Evolutionary conservation across 2,113 vertebrate species (phyloP), one percentile per base, ranked within the genome.

Genomic region (Acanthisitta chloris): DNA sequence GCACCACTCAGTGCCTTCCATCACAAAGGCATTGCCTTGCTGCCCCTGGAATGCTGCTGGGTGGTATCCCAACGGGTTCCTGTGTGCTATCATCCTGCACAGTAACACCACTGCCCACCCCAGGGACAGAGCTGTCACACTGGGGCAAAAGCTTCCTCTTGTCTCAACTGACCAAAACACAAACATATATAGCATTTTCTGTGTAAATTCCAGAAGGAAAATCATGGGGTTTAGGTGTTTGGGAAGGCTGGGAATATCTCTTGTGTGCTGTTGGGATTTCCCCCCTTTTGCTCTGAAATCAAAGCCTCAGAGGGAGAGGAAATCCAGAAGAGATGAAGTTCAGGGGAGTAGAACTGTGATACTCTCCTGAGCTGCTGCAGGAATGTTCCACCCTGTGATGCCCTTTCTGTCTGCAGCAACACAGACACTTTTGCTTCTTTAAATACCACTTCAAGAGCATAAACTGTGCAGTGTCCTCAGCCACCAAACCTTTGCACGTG

Each of bases 161-260:
- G 7, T 33, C 62, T 61, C 55, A 14, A 2, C 23, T 20, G 16
- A 1, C 33, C 14, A 17, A 70, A 79, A 72, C 82, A 9, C 8
- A 38, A 86, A 54, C 7, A 0, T 20, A 28, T 33, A 17, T 29
- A 17, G 16, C 4, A 46, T 8, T n/a, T 38, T 42, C 29, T 0
- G 5, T 16, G 18, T 9, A 48, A 52, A 69, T 65, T 46, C 58
- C 45, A 55, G 67, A 25, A 26, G 34, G 33, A 67, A 80, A 67
- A 64, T 20, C 20, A 38, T n/a, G 9, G 1, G 28, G 57, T 48
- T 12, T 38, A 70, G 19, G 4, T 69, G 7, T 61, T 31, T 38
- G 29, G 65, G 34, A 54, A 94, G 49, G n/a, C 10, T 69, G n/a
- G n/a, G 12, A 76, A 59, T 29, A 5, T 8, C 31, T 69, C 48